Percentiles rank a stretch among this genome's conserved stretches.
Conservation (phyloP, 2,797 vertebrate species). For the Salarias fasciatus region DNA sequence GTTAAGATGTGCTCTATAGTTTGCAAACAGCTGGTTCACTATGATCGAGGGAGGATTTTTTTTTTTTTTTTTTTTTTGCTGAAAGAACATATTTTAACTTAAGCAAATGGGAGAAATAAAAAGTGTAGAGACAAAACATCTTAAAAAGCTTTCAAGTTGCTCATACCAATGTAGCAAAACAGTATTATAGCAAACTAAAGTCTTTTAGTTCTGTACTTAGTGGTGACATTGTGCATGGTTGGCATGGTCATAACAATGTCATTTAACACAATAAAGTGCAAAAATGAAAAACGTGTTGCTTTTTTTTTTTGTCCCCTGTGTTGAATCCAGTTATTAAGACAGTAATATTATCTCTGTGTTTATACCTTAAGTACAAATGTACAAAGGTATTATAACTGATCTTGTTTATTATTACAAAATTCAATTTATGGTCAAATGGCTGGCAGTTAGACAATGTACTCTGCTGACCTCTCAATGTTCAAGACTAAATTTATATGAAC, state of each 20-base stretch:
- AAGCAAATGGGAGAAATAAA: slow-evolving; percentile 5
- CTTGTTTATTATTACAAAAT: no score
- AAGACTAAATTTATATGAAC: no score
- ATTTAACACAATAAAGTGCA: slow-evolving; percentile 70
- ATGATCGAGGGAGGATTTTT: slow-evolving; percentile 5
- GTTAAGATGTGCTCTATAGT: slow-evolving; percentile 29
- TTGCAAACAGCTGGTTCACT: slow-evolving; percentile 28
- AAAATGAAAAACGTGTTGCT: slow-evolving; percentile 27
- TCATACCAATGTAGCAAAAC: slow-evolving; percentile 21
- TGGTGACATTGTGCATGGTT: slow-evolving; percentile 69
- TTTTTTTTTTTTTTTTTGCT: no score
- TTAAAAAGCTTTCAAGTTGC: slow-evolving; percentile 12
- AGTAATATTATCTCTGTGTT: no score
- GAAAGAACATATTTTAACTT: slow-evolving; percentile 2
- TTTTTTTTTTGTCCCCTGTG: slow-evolving; percentile 15
- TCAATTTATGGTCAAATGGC: no score
- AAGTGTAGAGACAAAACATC: neutral
- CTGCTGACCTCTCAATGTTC: no score
- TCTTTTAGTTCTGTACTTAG: slow-evolving; percentile 43
- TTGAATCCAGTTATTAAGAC: no score
- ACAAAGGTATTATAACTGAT: no score
- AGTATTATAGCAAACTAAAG: slow-evolving; percentile 32
- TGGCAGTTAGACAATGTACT: no score
- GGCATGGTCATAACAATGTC: slow-evolving; percentile 70
- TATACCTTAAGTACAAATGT: no score